A percentile compares a stretch with the other conserved stretches of the same genome.
These are phyloP conservation scores for Xylophagus ater DNA, from an alignment of 2,888 invertebrate genomes.

Conservation along the genomic window DNA sequence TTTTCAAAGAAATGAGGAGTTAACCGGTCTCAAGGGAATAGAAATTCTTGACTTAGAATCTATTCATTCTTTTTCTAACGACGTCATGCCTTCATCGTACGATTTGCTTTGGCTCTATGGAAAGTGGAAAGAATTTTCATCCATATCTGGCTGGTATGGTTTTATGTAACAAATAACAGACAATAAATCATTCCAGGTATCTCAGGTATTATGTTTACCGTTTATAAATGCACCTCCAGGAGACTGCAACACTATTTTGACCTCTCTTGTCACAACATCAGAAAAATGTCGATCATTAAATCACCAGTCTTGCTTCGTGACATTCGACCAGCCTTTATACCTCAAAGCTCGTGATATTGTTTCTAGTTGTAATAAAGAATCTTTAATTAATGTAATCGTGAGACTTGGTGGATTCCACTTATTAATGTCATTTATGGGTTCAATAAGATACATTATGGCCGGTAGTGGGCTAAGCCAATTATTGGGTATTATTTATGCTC, in stretches of 20 bases:
- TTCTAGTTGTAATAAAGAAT: too few relatives aligned
- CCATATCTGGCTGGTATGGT: slow-evolving; percentile 23
- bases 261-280: background rate
- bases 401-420: slow-evolving; percentile 20
- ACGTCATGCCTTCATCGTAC: too few relatives aligned
- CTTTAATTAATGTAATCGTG: slow-evolving; percentile 2
- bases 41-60: too few relatives aligned
- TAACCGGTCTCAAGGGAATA: too few relatives aligned
- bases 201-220: slow-evolving; percentile 1
- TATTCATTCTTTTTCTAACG: too few relatives aligned
- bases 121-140: slow-evolving; percentile 20
- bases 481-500: slow-evolving; percentile 23
- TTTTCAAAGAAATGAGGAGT: too few relatives aligned
- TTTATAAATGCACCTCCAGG: slow-evolving; percentile 2
- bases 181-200: background rate
- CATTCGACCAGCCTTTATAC: slow-evolving; percentile 8
- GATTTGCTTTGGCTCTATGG: slow-evolving; percentile 25
- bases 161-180: slow-evolving; percentile 2
- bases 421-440: slow-evolving; percentile 31
- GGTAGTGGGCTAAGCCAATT: slow-evolving; percentile 33
- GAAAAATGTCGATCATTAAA: background rate
- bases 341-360: slow-evolving; percentile 7
- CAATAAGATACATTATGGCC: slow-evolving; percentile 32
- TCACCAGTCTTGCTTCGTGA: slow-evolving; percentile 2
- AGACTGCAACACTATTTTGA: slow-evolving; percentile 5